These are phyloP conservation scores for Enteromius thamalakanensis DNA, from an alignment of 2,797 vertebrate species.

Conservation along the genomic window DNA sequence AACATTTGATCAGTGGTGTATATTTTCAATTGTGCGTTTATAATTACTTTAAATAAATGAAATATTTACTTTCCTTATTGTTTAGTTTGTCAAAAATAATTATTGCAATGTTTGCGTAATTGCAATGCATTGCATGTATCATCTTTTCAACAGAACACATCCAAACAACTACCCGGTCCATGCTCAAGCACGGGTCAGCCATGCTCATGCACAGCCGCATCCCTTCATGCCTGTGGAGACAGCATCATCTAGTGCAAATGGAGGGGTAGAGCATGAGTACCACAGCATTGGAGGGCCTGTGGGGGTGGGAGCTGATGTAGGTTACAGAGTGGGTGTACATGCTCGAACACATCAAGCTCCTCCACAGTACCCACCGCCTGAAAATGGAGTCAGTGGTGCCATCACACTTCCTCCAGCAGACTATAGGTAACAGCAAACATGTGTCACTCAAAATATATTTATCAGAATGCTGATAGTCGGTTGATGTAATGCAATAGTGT, in stretches of 20 bases:
- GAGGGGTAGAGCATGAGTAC: constrained; percentile 86
- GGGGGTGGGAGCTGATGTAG: constrained; percentile 31
- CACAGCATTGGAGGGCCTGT: constrained; percentile 80
- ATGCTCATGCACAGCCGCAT: constrained; percentile 67
- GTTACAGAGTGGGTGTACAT: constrained; percentile 78
- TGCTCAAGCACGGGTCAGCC: constrained; percentile 73
- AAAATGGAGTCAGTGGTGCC: constrained; percentile 72
- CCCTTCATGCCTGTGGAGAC: constrained; percentile 69
- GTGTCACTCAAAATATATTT: neutral
- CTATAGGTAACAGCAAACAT: constrained; percentile 76
- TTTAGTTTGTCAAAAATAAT: neutral
- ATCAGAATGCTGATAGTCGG: neutral
- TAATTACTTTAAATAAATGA: neutral
- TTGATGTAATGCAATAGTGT: neutral
- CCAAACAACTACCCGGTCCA: constrained; percentile 85
- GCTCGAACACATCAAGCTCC: constrained; percentile 80
- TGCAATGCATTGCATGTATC: neutral
- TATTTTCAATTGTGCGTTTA: neutral
- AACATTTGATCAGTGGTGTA: neutral
- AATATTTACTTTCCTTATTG: neutral
- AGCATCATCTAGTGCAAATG: constrained; percentile 66
- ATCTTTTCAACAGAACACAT: constrained; percentile 68
- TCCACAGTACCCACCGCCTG: constrained; percentile 76
- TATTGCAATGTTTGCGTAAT: neutral
- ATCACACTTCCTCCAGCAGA: constrained; percentile 75